Evolutionary conservation across 2,113 vertebrate genomes (phyloP).

Genomic region (Petroica traversi): DNA sequence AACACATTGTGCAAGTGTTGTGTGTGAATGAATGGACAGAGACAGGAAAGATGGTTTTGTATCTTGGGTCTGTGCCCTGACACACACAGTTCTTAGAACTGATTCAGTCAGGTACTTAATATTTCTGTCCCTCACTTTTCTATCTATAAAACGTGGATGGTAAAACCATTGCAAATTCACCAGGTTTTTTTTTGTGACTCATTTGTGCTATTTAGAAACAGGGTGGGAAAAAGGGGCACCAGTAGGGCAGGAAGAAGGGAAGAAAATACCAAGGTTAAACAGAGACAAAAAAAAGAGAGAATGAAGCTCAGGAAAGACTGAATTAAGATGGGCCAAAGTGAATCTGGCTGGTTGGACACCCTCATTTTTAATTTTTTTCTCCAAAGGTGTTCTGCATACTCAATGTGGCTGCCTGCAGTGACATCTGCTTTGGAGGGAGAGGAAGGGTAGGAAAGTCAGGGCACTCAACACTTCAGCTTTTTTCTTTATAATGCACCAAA

Average conservation of each 20-base stretch:
- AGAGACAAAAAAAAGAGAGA: background rate
- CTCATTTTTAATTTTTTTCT: background rate
- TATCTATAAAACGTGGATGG: background rate
- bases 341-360: background rate
- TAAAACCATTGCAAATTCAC: background rate
- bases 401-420: background rate
- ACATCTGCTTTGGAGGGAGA: background rate
- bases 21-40: background rate
- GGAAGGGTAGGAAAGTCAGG: background rate
- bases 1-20: background rate
- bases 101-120: background rate
- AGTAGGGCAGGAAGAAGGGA: background rate
- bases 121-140: background rate
- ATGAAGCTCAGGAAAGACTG: background rate
- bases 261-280: background rate
- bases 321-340: background rate
- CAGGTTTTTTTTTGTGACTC: background rate
- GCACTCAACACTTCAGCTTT: background rate
- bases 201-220: background rate
- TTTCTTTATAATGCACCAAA: background rate
- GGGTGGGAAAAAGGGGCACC: background rate
- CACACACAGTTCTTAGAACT: background rate
- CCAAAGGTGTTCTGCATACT: background rate
- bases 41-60: background rate
- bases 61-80: background rate